These are phyloP conservation scores for Orthosia gothica DNA, from an alignment of 2,888 invertebrate species.

Conservation along the genomic window DNA sequence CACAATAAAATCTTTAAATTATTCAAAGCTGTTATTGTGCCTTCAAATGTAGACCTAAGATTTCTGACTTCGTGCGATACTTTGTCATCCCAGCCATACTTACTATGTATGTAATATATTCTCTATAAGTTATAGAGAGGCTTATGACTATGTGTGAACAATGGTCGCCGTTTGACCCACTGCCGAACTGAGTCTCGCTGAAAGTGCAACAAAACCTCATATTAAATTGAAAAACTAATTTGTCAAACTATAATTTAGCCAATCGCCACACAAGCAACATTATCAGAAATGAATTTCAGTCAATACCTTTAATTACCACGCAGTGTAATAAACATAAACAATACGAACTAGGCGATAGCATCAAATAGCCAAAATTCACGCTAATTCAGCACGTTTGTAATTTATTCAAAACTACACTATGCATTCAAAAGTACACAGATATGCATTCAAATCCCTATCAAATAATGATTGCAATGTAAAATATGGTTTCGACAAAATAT, in stretches of 20 bases:
- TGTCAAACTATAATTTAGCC: neutral
- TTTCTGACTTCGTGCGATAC: neutral
- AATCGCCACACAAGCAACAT: neutral
- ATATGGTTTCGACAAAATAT: constrained; percentile 21
- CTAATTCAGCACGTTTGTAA: constrained; percentile 35
- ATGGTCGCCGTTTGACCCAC: neutral
- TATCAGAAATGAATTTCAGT: constrained; percentile 19
- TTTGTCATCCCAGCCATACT: neutral
- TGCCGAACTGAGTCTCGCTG: neutral
- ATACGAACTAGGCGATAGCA: constrained; percentile 23
- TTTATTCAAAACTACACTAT: constrained; percentile 34
- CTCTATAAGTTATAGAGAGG: neutral
- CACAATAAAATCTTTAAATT: constrained; percentile 6
- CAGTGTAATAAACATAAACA: constrained; percentile 31
- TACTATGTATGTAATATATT: no score
- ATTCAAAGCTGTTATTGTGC: neutral
- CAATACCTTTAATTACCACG: constrained; percentile 25
- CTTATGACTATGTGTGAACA: neutral
- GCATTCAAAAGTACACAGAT: constrained; percentile 21
- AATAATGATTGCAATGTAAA: constrained; percentile 24
- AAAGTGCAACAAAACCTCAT: neutral
- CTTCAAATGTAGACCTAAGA: constrained; percentile 2
- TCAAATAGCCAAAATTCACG: constrained; percentile 20
- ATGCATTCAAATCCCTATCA: constrained; percentile 26
- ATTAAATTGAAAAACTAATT: neutral